Percentiles rank a stretch among this genome's conserved stretches.
phyloP scores from a whole-genome alignment of 1,140 invertebrate genomes.

The Dreissena polymorpha region DNA sequence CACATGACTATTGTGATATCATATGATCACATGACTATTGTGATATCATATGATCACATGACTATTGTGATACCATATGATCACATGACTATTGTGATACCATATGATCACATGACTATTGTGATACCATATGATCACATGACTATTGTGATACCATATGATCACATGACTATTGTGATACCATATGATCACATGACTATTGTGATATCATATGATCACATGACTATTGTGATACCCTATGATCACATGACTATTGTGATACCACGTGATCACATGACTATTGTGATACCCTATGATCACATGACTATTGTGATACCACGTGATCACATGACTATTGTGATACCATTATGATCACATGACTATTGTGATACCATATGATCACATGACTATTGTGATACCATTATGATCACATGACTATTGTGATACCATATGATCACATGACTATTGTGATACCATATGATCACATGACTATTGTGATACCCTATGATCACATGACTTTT shows the following conservation, averaged over 20 bases:
- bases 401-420: no score
- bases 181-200: not conserved
- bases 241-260: not conserved
- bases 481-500: not conserved
- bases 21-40: not conserved
- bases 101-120: not conserved
- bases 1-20: no score
- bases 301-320: no score
- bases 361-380: not conserved
- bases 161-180: no score
- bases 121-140: not conserved
- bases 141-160: not conserved
- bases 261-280: no score
- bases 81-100: no score
- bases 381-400: no score
- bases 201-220: not conserved
- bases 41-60: not conserved
- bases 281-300: not conserved
- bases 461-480: no score
- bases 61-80: not conserved
- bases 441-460: not conserved
- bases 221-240: not conserved
- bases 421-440: not conserved
- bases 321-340: no score
- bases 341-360: no score